phyloP scores from a whole-genome alignment of 2,888 invertebrate species.

The Drosophila affinis region DNA sequence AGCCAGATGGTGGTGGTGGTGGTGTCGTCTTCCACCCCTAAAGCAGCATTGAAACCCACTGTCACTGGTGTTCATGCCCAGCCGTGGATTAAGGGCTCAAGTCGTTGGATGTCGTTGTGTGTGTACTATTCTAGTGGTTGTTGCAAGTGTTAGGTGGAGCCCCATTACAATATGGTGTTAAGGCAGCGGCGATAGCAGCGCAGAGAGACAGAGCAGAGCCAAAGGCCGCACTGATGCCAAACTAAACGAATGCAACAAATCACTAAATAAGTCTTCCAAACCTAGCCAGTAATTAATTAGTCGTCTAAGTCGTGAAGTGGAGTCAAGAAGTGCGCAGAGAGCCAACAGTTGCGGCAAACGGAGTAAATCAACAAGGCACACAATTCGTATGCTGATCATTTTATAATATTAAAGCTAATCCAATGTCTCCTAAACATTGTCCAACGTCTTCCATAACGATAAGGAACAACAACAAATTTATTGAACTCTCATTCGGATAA shows the following conservation, averaged over 20 bases:
- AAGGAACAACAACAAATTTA: conserved; percentile 8
- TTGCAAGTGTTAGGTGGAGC: conserved; percentile 46
- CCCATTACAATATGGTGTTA: conserved; percentile 30
- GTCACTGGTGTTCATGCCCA: neutral
- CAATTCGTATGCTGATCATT: neutral
- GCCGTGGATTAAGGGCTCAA: conserved; percentile 45
- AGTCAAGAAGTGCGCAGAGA: conserved; percentile 28
- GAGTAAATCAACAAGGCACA: conserved; percentile 37
- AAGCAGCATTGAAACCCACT: conserved; percentile 26
- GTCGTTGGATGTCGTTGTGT: conserved; percentile 26
- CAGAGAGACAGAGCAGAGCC: conserved; percentile 39
- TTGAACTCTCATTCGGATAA: conserved; percentile 8
- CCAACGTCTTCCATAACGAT: conserved; percentile 48
- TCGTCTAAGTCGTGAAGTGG: conserved; percentile 50
- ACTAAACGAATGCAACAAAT: conserved; percentile 82
- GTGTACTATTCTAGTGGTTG: conserved; percentile 60
- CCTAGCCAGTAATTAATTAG: conserved; percentile 64
- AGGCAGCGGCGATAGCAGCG: conserved; percentile 24
- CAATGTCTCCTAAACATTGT: conserved; percentile 18
- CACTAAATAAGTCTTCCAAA: conserved; percentile 85
- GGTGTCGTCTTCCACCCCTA: conserved; percentile 36
- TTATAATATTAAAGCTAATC: neutral
- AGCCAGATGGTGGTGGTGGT: conserved; percentile 7
- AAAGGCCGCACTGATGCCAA: conserved; percentile 4
- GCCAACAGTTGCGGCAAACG: conserved; percentile 38